Evolutionary conservation across 2,113 vertebrate species (phyloP), one percentile per base, ranked within the genome.

Genomic region (Platycercus adscitus): DNA sequence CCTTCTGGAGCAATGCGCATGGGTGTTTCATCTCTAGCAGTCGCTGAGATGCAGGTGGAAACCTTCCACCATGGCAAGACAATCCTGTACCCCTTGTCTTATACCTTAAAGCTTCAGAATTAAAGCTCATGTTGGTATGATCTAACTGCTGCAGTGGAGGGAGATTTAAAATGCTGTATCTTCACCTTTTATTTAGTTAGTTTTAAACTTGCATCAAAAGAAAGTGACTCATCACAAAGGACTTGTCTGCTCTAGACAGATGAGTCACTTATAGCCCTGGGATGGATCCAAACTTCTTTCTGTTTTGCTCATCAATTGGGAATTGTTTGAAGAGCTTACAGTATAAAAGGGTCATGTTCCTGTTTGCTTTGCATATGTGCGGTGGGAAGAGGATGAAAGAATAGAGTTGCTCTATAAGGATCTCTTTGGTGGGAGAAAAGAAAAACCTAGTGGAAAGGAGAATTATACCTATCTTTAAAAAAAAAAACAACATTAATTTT

Each of bases 161-260:
- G 47, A 92, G 43, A 35, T 91, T 72, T 84, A 39, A 79, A 89
- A 91, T 16, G 4, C 35, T 41, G 19, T 19, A 47, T 60, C 13
- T 41, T 81, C 44, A 68, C 84, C 84, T 94, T 92, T 85, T 68
- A 71, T 91, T 94, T 75, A 88, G 86, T 88, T 81, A 69, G 55
- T 68, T 91, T 78, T 68, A 94, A 96, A 79, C 33, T 81, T 78
- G 21, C 47, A 81, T 78, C 72, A 81, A 68, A 95, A 91, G 76
- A 44, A 78, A 95, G 37, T 93, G 88, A 91, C 52, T 96, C 72
- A 93, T 86, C 80, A 52, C 39, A 81, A 91, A 91, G 52, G 61
- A 81, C 72, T 83, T 64, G 35, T 81, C 87, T 73, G 60, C 50
- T 77, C 19, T 43, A 90, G 65, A 81, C 29, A 83, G 35, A 88